Base-by-base conservation (phyloP, 2,888 invertebrate species). In the Epiblema foenella region DNA sequence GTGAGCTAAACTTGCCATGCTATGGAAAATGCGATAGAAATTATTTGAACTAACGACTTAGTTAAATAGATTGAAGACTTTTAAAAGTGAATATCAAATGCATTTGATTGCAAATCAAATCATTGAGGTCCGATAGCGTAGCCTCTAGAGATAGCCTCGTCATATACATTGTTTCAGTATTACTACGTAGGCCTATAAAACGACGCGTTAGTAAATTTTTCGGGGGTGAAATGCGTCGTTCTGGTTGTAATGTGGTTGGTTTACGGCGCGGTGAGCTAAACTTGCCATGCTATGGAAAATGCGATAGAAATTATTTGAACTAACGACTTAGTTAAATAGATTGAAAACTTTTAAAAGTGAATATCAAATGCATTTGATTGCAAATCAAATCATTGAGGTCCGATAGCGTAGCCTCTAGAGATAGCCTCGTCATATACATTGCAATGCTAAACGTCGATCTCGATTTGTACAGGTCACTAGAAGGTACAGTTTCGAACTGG, bases 181-280 rank as follows among this genome's bases (percentile, higher is more conserved):
- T 51, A n/a, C n/a, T n/a, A 49, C 49, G 68, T 20, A 56, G 46
- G 68, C 68, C 62, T 68, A 68, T 68, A 68, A 68, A 68, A 54
- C 24, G 54, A 51, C 52, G 51, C 52, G 33, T 4, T 52, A 63
- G 63, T 51, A 37, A 15, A 37, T 37, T 63, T 46, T n/a, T 46
- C 29, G 52, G 18, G 37, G 29, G 37, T 37, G 12, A 37, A 63
- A 52, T 33, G 17, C 29, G 46, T 17, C 29, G 60, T 60, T 24
- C 42, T 29, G 49, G 20, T 33, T 51, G 37, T 37, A 51, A 18
- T 33, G 18, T 12, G 60, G 24, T 60, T 60, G 46, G 24, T 46
- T 60, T 5, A 49, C 10, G 10, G 17, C 46, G 11, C 15, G 52
- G 2, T 10, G 7, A 52, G 29, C 12, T 33, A 1, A 18, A 49